phyloP scores from a whole-genome alignment of 2,113 vertebrate species.

The Progne subis region DNA sequence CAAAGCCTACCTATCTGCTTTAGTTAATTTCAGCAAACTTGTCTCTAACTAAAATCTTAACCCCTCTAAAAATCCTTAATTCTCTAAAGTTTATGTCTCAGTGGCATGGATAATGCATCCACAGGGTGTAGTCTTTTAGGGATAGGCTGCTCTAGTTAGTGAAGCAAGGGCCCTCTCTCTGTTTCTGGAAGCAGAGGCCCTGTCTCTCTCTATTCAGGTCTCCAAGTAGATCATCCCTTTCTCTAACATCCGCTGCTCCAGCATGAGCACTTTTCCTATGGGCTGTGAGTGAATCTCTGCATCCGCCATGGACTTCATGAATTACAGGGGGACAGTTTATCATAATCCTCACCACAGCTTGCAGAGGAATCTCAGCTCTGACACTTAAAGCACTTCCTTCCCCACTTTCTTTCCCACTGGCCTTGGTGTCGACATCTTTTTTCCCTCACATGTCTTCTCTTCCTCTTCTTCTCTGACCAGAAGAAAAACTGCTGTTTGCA shows the following conservation, averaged over 20 bases:
- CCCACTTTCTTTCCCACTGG: no score
- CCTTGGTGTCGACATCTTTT: neutral
- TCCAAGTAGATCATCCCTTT: neutral
- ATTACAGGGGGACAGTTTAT: neutral
- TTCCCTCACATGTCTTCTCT: no score
- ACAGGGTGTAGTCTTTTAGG: neutral
- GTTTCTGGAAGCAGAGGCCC: neutral
- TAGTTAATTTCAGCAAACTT: no score
- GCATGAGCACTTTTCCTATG: neutral
- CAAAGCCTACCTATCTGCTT: no score
- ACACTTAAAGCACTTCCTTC: neutral
- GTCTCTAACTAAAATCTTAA: no score
- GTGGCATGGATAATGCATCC: fast-evolving
- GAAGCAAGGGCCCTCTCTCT: neutral
- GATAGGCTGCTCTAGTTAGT: neutral
- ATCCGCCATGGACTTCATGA: neutral
- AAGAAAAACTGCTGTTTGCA: neutral
- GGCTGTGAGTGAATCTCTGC: neutral
- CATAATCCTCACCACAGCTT: neutral
- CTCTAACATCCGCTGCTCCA: neutral
- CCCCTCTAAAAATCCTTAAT: no score
- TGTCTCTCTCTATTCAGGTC: neutral
- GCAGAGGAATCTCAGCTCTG: fast-evolving
- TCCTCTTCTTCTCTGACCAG: neutral
- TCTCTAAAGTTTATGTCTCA: no score